A percentile compares a stretch with the other conserved stretches of the same genome.
Evolutionary conservation across 2,113 vertebrate genomes (phyloP).

Genomic region (Machaerirhynchus nigripectus): DNA sequence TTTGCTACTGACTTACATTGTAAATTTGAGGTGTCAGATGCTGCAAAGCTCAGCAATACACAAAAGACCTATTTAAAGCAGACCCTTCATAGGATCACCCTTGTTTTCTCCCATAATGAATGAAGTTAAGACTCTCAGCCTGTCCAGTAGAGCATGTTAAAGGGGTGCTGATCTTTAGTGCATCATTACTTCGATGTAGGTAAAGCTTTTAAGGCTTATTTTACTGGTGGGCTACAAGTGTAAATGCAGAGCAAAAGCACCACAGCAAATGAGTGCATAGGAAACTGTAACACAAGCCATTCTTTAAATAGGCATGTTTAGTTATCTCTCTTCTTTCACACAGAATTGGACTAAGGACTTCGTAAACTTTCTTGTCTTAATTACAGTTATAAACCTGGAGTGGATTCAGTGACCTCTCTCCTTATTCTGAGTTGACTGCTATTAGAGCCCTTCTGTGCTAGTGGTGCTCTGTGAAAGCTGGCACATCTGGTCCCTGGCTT

Average conservation of each 20-base stretch:
- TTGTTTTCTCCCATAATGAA: constrained; percentile 14
- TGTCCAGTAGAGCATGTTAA: constrained; percentile 9
- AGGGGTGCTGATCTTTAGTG: constrained; percentile 3
- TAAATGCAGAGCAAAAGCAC: neutral
- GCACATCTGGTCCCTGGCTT: neutral
- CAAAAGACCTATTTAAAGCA: constrained; percentile 43
- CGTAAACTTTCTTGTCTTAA: neutral
- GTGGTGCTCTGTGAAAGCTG: neutral
- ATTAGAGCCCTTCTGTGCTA: neutral
- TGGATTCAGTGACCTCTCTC: neutral
- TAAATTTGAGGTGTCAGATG: constrained; percentile 58
- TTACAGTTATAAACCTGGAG: neutral
- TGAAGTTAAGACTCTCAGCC: constrained; percentile 9
- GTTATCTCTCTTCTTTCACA: neutral
- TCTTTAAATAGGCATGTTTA: neutral
- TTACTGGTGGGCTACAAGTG: constrained; percentile 2
- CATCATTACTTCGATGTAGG: neutral
- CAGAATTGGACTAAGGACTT: neutral
- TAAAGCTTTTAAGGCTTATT: constrained; percentile 35
- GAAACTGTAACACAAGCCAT: neutral
- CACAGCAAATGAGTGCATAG: neutral
- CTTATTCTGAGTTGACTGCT: neutral
- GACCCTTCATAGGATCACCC: neutral
- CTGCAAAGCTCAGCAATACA: constrained; percentile 12
- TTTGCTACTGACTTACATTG: constrained; percentile 31